Evolutionary conservation across 2,888 invertebrate species (phyloP).

Genomic region (Euproctis similis): DNA sequence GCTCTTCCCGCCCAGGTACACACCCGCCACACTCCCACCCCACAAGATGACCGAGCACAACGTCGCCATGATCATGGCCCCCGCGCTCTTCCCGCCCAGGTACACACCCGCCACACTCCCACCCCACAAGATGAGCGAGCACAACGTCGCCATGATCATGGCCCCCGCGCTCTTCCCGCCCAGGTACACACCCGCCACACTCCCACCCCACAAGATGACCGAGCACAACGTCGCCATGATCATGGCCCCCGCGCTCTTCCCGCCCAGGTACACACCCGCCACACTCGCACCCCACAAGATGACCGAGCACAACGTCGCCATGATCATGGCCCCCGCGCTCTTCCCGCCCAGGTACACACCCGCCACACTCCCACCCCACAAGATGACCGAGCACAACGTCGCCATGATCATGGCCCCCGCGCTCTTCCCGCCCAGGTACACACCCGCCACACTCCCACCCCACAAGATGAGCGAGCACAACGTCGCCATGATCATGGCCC

Average conservation of each 20-base stretch:
- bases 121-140: no score
- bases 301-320: slow-evolving; percentile 89
- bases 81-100: no score
- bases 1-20: slow-evolving; percentile 84
- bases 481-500: slow-evolving; percentile 86
- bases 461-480: no score
- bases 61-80: slow-evolving; percentile 95
- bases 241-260: no score
- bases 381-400: slow-evolving; percentile 94
- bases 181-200: slow-evolving; percentile 81
- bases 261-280: no score
- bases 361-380: slow-evolving; percentile 80
- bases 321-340: slow-evolving; percentile 85
- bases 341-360: slow-evolving; percentile 85
- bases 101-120: no score
- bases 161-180: slow-evolving; percentile 87
- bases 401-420: slow-evolving; percentile 97
- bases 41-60: slow-evolving; percentile 94
- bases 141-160: slow-evolving; percentile 88
- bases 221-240: slow-evolving; percentile 95
- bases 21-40: slow-evolving; percentile 80
- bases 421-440: no score
- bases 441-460: no score
- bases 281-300: no score
- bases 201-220: slow-evolving; percentile 88